These are phyloP conservation scores for Mesocentrotus franciscanus DNA, from an alignment of 53 echinoderm and acorn worm species.

Conservation along the genomic window DNA sequence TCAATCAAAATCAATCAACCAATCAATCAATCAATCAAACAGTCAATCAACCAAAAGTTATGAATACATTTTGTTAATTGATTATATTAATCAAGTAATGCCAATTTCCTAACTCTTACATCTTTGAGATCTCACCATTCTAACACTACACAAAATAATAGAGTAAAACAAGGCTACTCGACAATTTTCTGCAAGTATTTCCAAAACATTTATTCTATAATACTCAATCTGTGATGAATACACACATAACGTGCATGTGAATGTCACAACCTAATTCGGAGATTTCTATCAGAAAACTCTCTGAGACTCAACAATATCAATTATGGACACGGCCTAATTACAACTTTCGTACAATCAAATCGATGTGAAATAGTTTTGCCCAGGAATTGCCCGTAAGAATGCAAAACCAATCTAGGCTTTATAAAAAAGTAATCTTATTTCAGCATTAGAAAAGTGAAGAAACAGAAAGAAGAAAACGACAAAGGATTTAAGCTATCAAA, in stretches of 20 bases:
- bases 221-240: neutral
- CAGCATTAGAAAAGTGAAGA: too few species aligned
- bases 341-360: too few species aligned
- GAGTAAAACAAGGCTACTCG: neutral
- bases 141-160: neutral
- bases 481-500: neutral
- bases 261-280: neutral
- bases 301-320: too few species aligned
- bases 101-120: too few species aligned
- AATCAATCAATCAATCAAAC: neutral
- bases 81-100: too few species aligned
- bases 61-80: too few species aligned
- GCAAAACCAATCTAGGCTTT: too few species aligned
- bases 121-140: too few species aligned
- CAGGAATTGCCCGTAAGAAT: too few species aligned
- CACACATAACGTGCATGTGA: neutral
- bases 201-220: conserved; percentile 20
- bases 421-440: too few species aligned
- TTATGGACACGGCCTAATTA: too few species aligned
- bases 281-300: neutral
- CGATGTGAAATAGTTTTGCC: too few species aligned
- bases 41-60: neutral
- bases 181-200: neutral
- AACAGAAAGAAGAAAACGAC: neutral
- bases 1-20: neutral